These are phyloP conservation scores for Panthera uncia DNA, from an alignment of 2,113 vertebrate species.

Conservation along the genomic window DNA sequence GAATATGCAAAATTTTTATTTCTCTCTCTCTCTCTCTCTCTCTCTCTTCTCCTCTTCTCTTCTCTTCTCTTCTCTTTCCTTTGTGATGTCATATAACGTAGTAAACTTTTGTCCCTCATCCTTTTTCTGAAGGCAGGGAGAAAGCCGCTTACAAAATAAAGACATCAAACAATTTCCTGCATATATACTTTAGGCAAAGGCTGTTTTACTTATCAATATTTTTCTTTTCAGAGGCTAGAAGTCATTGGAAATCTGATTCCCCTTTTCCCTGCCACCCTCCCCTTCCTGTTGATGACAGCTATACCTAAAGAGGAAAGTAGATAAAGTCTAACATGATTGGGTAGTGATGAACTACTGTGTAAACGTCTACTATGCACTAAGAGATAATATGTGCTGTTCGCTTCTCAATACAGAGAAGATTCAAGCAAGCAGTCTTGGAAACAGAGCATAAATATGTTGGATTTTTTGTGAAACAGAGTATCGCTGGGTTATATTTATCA, in stretches of 20 bases:
- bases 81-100: neutral
- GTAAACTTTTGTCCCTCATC: neutral
- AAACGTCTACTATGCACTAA: neutral
- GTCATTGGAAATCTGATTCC: neutral
- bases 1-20: neutral
- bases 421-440: conserved; percentile 8
- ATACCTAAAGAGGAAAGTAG: neutral
- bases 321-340: neutral
- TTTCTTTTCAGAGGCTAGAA: conserved; percentile 23
- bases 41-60: neutral
- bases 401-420: neutral
- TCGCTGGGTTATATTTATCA: conserved; percentile 1
- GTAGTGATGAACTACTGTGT: neutral
- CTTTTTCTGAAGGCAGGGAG: neutral
- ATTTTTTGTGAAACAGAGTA: neutral
- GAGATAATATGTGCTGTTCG: neutral
- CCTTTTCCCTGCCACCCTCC: neutral
- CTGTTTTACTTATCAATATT: neutral
- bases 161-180: neutral
- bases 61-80: neutral
- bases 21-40: neutral
- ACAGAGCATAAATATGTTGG: neutral
- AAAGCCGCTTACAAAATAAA: neutral
- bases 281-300: neutral
- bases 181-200: neutral